phyloP scores from a whole-genome alignment of 2,888 invertebrate species.

The Athalia cordata region DNA sequence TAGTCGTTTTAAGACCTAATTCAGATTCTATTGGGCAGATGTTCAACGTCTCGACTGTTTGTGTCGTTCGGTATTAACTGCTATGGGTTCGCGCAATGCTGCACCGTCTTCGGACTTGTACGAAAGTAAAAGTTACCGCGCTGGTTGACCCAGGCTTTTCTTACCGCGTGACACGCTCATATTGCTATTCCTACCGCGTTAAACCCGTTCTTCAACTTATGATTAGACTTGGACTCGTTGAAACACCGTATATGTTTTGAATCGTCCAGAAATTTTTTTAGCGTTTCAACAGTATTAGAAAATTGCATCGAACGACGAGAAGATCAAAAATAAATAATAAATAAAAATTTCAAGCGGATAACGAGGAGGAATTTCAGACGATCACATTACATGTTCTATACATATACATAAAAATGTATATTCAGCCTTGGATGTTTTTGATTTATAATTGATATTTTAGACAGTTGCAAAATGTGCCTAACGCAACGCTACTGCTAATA shows the following conservation, averaged over 20 bases:
- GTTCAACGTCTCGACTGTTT: neutral
- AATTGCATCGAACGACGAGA: too few species aligned
- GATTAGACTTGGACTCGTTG: conserved; percentile 6
- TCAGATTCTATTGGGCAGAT: conserved; percentile 42
- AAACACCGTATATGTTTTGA: neutral
- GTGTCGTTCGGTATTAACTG: conserved; percentile 11
- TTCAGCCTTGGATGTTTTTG: too few species aligned
- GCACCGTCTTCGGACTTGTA: conserved; percentile 8
- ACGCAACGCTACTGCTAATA: too few species aligned
- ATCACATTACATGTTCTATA: too few species aligned
- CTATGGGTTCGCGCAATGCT: neutral
- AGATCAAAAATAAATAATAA: too few species aligned
- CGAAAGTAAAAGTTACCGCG: conserved; percentile 39
- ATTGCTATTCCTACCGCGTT: conserved; percentile 31
- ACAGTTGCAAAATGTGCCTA: too few species aligned
- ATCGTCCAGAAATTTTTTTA: neutral
- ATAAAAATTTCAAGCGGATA: too few species aligned
- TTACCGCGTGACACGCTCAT: conserved; percentile 7
- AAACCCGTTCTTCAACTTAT: conserved; percentile 33
- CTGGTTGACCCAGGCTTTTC: conserved; percentile 40
- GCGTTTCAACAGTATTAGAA: too few species aligned
- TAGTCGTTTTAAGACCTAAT: conserved; percentile 41
- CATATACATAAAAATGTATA: too few species aligned
- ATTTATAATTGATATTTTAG: too few species aligned
- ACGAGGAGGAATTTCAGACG: too few species aligned